Evolutionary conservation across 1,140 invertebrate genomes (phyloP), one percentile per base, ranked within the genome.

Genomic region (Conus betulinus): DNA sequence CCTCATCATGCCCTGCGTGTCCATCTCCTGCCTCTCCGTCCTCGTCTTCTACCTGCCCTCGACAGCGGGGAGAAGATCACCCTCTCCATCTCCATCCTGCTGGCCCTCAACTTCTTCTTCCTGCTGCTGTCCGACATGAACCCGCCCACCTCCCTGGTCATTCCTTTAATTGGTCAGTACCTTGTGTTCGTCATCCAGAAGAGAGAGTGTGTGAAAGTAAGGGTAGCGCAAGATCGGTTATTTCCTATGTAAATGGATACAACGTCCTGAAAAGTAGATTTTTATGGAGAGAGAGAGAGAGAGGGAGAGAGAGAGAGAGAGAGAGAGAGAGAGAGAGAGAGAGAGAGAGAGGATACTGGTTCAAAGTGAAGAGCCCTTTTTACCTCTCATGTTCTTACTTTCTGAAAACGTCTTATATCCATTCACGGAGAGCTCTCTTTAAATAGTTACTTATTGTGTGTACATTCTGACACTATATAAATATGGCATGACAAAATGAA

Each of bases 21-120:
- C 95, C 78, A 95, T 96, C 89, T 96, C 96, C 23, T 95, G 95
- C 90, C 92, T 96, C 5, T 96, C 96, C 4, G 94, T 96, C 7
- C 94, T 96, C 1, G 94, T 95, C 6, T 95, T 96, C 89, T 96
- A 95, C 88, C 90, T 96, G 13, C 95, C 95, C 15, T 94, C 10
- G 95, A 95, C 89, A 94, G 93, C 81, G 95, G 95, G 6, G 95
- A 96, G 90, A 95, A 86, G 88, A 95, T 95, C 78, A 94, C 95
- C 0, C 89, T 95, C 55, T 95, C 94, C 74, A 95, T 95, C 27
- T 95, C 94, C 10, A 95, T 95, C 52, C 89, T 95, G 23, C 93
- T 95, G 20, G 94, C 95, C 15, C 90, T 95, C 25, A 95, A 94
- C 74, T 94, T 95, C 88, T 95, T 95, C 90, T 95, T 95, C 85